Evolutionary conservation across 2,797 vertebrate genomes (phyloP), one percentile per base, ranked within the genome.

Genomic region (Rhinogobio ventralis): DNA sequence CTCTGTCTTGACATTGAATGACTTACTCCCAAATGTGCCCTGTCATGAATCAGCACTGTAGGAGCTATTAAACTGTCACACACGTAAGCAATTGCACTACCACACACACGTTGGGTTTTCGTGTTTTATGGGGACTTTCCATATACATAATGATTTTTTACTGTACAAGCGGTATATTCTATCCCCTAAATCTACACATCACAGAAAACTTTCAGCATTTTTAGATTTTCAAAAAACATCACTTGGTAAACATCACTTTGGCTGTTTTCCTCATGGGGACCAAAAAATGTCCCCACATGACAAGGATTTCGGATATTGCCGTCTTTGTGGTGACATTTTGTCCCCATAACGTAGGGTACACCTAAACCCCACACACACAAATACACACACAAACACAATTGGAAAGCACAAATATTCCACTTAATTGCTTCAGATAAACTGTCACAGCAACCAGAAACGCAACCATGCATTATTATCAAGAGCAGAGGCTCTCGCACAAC

Each of bases 21-120:
- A 94, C 88, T 91, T 91, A 91, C 83, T 90, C 81, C 80, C 85
- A 91, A 92, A 94, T 93, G 86, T 77, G 25, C 78, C 84, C 14
- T 93, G 93, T 93, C 93, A 93, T 90, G 86, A 90, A 90, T 93
- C 91, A 91, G 86, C 84, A 86, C 84, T 72, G 80, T 30, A 57
- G 77, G 80, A 89, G 73, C n/a, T 88, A 60, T 84, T 80, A 88
- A 90, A 85, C 87, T 92, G 92, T 86, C 88, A 83, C 49, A 77
- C 82, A 68, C 33, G 33, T 36, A 36, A 39, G 36, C 81, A 71
- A 73, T 36, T 81, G 49, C 66, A 49, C 69, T 46, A 25, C 83
- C 55, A 57, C 55, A n/a, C 10, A 57, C 55, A 60, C 4, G 1
- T 62, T 62, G 25, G 25, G 13, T 14, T 62, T 62, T 62, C 2